phyloP scores from a whole-genome alignment of 2,797 vertebrate species.

The Myotis myotis region DNA sequence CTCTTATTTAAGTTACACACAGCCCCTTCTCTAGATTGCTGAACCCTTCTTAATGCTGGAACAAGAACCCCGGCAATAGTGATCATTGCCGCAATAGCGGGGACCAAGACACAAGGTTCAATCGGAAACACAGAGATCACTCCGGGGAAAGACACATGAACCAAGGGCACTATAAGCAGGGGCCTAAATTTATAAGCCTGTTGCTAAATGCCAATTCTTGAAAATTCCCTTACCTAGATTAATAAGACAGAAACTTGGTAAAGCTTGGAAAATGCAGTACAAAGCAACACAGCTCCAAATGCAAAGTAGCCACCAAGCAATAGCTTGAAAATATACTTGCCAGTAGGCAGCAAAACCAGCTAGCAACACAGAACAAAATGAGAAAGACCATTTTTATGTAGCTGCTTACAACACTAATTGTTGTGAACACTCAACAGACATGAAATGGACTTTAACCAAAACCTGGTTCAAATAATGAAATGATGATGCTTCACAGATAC shows the following conservation, averaged over 20 bases:
- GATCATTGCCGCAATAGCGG: background rate
- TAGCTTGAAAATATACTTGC: background rate
- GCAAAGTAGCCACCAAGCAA: background rate
- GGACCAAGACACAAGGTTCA: background rate
- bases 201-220: background rate
- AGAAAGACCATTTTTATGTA: background rate
- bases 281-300: background rate
- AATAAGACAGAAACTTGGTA: background rate
- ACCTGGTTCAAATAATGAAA: background rate
- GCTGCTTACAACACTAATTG: background rate
- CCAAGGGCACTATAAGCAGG: too few relatives aligned
- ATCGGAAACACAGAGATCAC: background rate
- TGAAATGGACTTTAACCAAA: background rate
- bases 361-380: background rate
- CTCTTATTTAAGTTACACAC: too few relatives aligned
- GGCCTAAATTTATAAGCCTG: too few relatives aligned
- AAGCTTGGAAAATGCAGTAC: background rate
- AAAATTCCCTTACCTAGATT: background rate
- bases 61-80: too few relatives aligned
- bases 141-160: background rate
- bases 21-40: too few relatives aligned
- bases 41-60: too few relatives aligned
- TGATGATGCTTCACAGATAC: background rate
- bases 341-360: background rate
- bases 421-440: background rate